phyloP scores from a whole-genome alignment of 2,797 vertebrate genomes.

The Poeciliopsis infans region DNA sequence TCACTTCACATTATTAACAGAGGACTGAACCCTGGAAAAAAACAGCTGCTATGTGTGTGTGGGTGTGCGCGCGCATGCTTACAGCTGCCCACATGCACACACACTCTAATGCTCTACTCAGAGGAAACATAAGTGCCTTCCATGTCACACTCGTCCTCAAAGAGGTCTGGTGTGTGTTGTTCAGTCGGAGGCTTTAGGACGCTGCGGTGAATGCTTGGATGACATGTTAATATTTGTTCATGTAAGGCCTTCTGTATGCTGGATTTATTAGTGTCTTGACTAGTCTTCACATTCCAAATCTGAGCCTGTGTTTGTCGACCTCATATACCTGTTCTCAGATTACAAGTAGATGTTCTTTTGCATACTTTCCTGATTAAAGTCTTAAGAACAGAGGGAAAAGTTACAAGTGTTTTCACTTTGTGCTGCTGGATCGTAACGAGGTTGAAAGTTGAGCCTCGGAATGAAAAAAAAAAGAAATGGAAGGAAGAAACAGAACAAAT shows the following conservation, averaged over 20 bases:
- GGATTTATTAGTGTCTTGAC: not conserved
- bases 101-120: constrained; percentile 4
- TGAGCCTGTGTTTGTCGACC: constrained; percentile 1
- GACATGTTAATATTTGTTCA: constrained; percentile 40
- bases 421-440: not conserved
- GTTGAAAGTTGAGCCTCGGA: not conserved
- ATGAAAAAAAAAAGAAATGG: not conserved
- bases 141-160: constrained; percentile 17
- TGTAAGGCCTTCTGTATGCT: constrained; percentile 22
- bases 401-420: not conserved
- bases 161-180: constrained; percentile 45
- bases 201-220: constrained; percentile 28
- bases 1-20: constrained; percentile 83
- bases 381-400: not conserved
- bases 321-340: constrained; percentile 13
- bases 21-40: constrained; percentile 59
- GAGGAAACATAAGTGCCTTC: constrained; percentile 24
- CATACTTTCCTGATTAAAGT: not conserved
- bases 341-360: not conserved
- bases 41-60: not conserved
- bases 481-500: not conserved
- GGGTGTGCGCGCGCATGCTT: constrained; percentile 6
- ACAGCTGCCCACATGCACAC: constrained; percentile 10
- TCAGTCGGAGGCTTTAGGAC: constrained; percentile 40
- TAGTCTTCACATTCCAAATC: constrained; percentile 4